Evolutionary conservation across 1,140 invertebrate species (phyloP).

Genomic region (Leptinotarsa texana): DNA sequence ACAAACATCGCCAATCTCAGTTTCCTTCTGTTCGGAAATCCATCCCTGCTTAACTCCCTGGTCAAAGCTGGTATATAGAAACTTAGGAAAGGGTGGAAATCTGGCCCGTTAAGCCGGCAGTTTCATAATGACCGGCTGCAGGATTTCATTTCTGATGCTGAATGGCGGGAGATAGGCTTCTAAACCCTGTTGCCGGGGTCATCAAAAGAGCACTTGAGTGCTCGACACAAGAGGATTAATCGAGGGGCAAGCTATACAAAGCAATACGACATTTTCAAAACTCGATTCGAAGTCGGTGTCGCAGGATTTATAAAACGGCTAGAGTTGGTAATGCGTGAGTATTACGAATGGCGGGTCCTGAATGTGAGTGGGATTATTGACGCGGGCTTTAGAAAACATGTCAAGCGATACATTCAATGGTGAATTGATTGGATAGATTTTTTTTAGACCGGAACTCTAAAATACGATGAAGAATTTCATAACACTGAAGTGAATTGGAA

Average conservation of each 20-base stretch:
- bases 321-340: slow-evolving; percentile 1
- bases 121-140: slow-evolving; percentile 7
- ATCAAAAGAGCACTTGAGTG: slow-evolving; percentile 5
- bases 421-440: no score
- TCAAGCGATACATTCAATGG: neutral
- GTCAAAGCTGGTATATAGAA: neutral
- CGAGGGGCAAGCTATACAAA: neutral
- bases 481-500: no score
- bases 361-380: neutral
- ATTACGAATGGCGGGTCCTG: neutral
- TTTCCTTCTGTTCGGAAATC: neutral
- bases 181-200: slow-evolving; percentile 1
- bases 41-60: neutral
- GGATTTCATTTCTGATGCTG: slow-evolving; percentile 2
- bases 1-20: neutral
- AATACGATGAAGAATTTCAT: no score
- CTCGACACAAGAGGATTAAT: neutral
- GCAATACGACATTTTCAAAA: slow-evolving; percentile 8
- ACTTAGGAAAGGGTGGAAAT: slow-evolving; percentile 3
- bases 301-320: neutral
- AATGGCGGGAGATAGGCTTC: neutral
- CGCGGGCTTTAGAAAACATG: neutral
- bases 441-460: no score
- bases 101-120: neutral
- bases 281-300: neutral